Base-by-base conservation (phyloP, 2,113 vertebrate genomes). In the Pomatorhinus ruficollis region DNA sequence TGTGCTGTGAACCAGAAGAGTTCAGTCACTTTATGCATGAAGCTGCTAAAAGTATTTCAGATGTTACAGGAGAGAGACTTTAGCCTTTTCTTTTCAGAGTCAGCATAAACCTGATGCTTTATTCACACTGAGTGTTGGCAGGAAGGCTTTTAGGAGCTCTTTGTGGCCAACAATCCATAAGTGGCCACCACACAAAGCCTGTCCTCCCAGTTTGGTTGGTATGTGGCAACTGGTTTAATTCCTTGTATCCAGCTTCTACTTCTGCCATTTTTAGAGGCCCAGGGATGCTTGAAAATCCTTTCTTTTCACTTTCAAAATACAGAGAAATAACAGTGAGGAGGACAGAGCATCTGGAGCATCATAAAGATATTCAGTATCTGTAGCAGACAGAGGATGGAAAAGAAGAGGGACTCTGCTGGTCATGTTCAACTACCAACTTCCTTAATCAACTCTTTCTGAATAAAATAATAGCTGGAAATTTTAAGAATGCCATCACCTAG, bases 1-100 rank as follows among this genome's bases (percentile, higher is more conserved):
- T 57, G 66, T 86, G 82, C 83, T 77, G 79, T 61, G 85, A 94
- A 96, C 10, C 31, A 77, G 44, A 78, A 49, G 49, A 90, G 50
- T 92, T 93, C 74, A 91, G 93, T 77, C 54, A 86, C 85, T 83
- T 92, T 68, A 72, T 90, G 88, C 94, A 92, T 18, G 31, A 39
- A 93, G 86, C 54, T 89, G 94, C 71, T 90, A 64, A 35, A 44
- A 53, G 49, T 80, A 57, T 88, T 84, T 94, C 77, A 96, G 64
- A 72, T 86, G 31, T 86, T 81, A 74, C 60, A 68, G 68, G 25
- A 92, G 37, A 80, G 21, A 80, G 28, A 68, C 23, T 89, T 93
- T 45, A 66, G 79, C 47, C 53, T 77, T 88, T 86, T 78, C 54
- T 72, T 80, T 84, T 68, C 69, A n/a, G 83, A 79, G 57, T 77